Base-by-base conservation (phyloP, 2,888 invertebrate species). In the Phlogophora meticulosa region DNA sequence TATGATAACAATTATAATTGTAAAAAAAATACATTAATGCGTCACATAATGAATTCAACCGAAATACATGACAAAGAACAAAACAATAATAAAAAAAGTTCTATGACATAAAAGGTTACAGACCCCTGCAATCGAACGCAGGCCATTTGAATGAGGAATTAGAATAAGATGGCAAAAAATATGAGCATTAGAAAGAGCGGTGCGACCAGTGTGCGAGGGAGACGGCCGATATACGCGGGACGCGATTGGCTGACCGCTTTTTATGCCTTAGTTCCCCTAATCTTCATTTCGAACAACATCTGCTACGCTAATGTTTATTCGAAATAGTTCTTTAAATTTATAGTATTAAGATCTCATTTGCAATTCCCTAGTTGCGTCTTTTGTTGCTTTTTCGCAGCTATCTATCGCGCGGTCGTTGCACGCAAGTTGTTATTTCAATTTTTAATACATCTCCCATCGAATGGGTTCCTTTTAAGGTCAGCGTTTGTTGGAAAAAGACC, bases 201-300 rank as follows among this genome's bases (percentile, higher is more conserved):
- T 83, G 85, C 85, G 85, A 85, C 82, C 85, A 80, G 60, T 63
- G 91, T 64, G 87, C 70, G 91, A 95, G 82, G 85, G 88, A 87
- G 93, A 94, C 83, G 78, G 87, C 78, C 76, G 81, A 90, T 78
- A 81, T 85, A 65, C 79, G 81, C 80, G 86, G 81, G 72, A 81
- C 84, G 87, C 88, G 82, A 95, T 95, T 95, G 95, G 95, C 92
- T 93, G 94, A 93, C 93, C 92, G 90, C 90, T 94, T 95, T 95
- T 95, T 95, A 95, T 95, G 92, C 91, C 84, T 94, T 94, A 94
- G 93, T 94, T 95, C 95, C 95, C 95, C 95, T 95, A 95, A 95
- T 95, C 94, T 95, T 94, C 88, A 91, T 93, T 94, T 93, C 91
- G 92, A 92, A 91, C 89, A 92, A 93, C 95, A 95, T 94, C 94